Evolutionary conservation across 2,797 vertebrate genomes (phyloP).

Genomic region (Argya squamiceps): DNA sequence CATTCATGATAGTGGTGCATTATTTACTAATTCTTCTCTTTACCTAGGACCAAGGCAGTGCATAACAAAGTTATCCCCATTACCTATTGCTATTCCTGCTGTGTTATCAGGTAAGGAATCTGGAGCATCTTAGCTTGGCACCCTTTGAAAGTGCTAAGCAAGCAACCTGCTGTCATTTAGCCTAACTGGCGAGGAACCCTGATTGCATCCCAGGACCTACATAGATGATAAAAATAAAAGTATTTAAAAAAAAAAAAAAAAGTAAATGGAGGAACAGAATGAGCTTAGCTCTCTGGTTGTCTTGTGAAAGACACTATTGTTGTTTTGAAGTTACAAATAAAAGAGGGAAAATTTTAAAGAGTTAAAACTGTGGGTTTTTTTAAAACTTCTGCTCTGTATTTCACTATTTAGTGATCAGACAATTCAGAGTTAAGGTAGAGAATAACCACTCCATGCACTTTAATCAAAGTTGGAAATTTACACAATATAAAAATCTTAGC

Average conservation of each 20-base stretch:
- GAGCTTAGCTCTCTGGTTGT: not conserved
- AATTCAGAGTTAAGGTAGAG: not conserved
- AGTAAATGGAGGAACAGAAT: not conserved
- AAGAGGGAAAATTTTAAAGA: not conserved
- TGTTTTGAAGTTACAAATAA: not conserved
- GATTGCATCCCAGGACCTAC: not conserved
- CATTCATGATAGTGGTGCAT: not conserved
- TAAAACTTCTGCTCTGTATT: not conserved
- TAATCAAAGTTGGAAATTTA: not conserved
- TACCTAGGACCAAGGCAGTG: not conserved
- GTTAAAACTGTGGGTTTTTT: not conserved
- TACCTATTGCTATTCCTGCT: not conserved
- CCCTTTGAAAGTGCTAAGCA: not conserved
- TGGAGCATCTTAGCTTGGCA: not conserved
- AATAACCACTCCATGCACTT: not conserved
- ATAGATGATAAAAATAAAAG: not conserved
- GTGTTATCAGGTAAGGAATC: not conserved
- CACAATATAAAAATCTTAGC: not conserved
- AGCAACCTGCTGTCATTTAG: slow-evolving; percentile 4
- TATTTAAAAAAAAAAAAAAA: not conserved
- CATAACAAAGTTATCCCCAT: not conserved
- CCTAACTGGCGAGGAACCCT: not conserved
- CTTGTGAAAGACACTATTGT: not conserved
- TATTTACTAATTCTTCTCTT: not conserved
- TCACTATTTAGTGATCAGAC: not conserved